Evolutionary conservation across 2,113 vertebrate species (phyloP).

Genomic region (Protobothrops mucrosquamatus): DNA sequence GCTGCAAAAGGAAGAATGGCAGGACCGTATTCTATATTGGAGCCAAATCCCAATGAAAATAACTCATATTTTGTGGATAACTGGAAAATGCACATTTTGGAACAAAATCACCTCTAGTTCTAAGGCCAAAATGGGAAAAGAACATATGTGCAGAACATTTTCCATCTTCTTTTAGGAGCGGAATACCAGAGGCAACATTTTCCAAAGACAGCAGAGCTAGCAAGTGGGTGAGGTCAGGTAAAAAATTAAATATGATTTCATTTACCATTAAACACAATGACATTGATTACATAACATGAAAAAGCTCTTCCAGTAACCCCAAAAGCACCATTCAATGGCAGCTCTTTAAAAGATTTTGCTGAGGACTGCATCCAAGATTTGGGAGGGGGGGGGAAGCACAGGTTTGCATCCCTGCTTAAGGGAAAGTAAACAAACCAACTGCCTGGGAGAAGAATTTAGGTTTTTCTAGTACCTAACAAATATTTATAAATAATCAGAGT

Average conservation of each 20-base stretch:
- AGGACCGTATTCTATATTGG: constrained; percentile 55
- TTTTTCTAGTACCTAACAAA: neutral
- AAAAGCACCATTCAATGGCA: neutral
- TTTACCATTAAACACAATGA: neutral
- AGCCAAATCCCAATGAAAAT: constrained; percentile 40
- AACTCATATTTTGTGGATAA: constrained; percentile 47
- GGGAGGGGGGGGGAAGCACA: rapidly evolving
- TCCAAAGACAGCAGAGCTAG: neutral
- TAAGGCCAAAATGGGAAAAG: constrained; percentile 10
- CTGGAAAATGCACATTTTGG: neutral
- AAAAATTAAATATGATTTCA: neutral
- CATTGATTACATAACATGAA: neutral
- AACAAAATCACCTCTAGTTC: neutral
- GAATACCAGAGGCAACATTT: neutral
- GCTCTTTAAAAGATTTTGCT: neutral
- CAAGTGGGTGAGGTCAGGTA: neutral
- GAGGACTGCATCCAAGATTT: neutral
- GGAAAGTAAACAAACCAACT: neutral
- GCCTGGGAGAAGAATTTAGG: neutral
- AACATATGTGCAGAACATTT: neutral
- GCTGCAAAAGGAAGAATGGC: constrained; percentile 49
- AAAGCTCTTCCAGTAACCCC: neutral
- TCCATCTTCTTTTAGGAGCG: neutral
- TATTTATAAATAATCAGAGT: neutral
- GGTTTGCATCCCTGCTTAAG: neutral